A percentile compares a stretch with the other conserved stretches of the same genome.
Evolutionary conservation across 2,113 vertebrate species (phyloP).

Genomic region (Ciconia stormi): DNA sequence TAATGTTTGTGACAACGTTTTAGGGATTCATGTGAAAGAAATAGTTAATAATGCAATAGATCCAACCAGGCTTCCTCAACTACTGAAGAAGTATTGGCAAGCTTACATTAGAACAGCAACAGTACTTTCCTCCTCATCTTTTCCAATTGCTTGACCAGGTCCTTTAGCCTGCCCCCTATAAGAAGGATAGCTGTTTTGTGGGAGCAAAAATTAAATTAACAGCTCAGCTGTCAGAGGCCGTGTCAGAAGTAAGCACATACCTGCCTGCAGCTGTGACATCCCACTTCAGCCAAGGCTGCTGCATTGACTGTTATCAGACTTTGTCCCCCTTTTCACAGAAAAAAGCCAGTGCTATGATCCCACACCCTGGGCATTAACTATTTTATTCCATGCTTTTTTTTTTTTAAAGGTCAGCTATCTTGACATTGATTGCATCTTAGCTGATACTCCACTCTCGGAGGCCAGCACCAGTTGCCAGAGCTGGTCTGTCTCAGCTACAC

Average conservation of each 20-base stretch:
- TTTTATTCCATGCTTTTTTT: neutral
- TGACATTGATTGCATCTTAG: neutral
- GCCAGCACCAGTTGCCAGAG: neutral
- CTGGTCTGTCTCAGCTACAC: neutral
- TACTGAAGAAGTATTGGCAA: neutral
- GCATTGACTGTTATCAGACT: neutral
- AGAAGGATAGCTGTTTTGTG: neutral
- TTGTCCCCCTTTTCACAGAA: neutral
- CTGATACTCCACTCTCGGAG: neutral
- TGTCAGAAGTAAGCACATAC: neutral
- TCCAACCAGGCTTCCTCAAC: neutral
- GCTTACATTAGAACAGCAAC: neutral
- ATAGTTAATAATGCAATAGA: neutral
- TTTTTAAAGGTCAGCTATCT: neutral
- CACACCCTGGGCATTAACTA: neutral
- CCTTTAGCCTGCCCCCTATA: neutral
- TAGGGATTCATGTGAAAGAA: neutral
- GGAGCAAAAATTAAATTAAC: neutral
- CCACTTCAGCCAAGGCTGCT: neutral
- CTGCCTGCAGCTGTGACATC: neutral
- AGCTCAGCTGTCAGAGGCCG: neutral
- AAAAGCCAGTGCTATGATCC: neutral
- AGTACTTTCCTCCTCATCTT: neutral
- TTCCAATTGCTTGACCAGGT: neutral
- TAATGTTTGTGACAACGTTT: neutral